Base-by-base conservation (phyloP, 2,888 invertebrate genomes). In the Galerucella nymphaeae region DNA sequence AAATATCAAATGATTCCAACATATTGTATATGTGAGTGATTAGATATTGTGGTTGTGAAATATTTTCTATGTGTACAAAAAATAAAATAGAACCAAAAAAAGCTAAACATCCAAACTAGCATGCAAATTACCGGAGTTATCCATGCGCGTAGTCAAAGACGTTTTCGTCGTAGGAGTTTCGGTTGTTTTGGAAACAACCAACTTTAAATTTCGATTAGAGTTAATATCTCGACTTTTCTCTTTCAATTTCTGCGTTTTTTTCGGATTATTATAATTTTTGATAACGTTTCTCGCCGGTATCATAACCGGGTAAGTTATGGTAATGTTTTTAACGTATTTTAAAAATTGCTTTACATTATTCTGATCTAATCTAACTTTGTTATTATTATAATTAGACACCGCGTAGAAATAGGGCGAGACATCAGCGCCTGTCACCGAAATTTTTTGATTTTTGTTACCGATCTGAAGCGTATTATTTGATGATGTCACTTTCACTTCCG, bases 261-360 rank as follows among this genome's bases (percentile, higher is more conserved):
- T 84, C 53, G 81, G 79, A 55, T 81, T 78, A 75, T 82, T 83
- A 61, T 81, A 81, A 73, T 83, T 83, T 80, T 85, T 86, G 2
- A 82, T 66, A 71, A 83, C 82, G 83, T 86, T 86, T 75, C 83
- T 82, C 50, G 85, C 81, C 4, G 90, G 90, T 78, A 90, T 89
- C 82, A 90, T 87, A 75, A 93, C 91, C 3, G 94, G 94, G 85
- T 93, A 94, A 79, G 94, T 93, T 81, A 86, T 86, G 13, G 85
- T 86, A 38, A 85, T 84, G 77, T 86, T 86, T 81, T 86, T 86
- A 55, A 85, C 84, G 76, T 85, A 86, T 79, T 85, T 85, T 73
- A 83, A 82, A 77, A 83, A 84, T 62, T 83, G 83, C 72, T 82
- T 83, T 23, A 81, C 82, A 75, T 80, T 81, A n/a, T 84, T 83